A percentile compares a stretch with the other conserved stretches of the same genome.
phyloP scores from a whole-genome alignment of 2,797 vertebrate genomes.

The Antrozous pallidus region DNA sequence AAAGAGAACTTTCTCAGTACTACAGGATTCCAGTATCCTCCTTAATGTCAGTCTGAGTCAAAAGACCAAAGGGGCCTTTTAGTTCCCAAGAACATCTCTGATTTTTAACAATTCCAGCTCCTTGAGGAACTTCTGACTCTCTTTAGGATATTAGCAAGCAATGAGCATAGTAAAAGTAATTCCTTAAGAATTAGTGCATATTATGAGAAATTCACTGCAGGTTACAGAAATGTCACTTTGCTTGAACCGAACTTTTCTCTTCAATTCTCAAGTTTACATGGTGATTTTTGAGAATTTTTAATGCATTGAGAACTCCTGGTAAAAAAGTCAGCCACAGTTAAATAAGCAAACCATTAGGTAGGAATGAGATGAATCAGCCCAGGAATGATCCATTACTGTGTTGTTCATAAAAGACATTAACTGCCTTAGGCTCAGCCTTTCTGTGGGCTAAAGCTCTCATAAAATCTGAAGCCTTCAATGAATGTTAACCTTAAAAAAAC shows the following conservation, averaged over 20 bases:
- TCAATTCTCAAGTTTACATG: slow-evolving; percentile 35
- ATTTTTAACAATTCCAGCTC: neutral
- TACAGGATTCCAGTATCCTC: neutral
- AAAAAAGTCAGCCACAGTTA: slow-evolving; percentile 53
- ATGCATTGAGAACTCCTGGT: neutral
- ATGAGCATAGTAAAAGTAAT: slow-evolving; percentile 29
- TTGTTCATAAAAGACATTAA: slow-evolving; percentile 15
- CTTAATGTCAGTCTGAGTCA: neutral
- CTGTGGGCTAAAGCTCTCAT: neutral
- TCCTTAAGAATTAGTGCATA: neutral
- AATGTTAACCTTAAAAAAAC: slow-evolving; percentile 47
- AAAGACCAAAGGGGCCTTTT: neutral
- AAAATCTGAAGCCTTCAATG: neutral
- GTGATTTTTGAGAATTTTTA: slow-evolving; percentile 24
- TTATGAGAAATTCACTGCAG: neutral
- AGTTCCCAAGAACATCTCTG: neutral
- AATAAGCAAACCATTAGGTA: slow-evolving; percentile 46
- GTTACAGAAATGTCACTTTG: neutral
- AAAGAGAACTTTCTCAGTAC: neutral
- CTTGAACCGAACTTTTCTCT: neutral
- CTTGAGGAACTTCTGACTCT: neutral
- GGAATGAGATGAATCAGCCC: neutral
- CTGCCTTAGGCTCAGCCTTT: neutral
- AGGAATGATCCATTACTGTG: neutral
- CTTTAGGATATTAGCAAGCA: neutral